Percentiles rank a stretch among this genome's conserved stretches.
These are phyloP conservation scores for Invenusta paracnida DNA, from an alignment of 2,888 invertebrate genomes.

Conservation along the genomic window DNA sequence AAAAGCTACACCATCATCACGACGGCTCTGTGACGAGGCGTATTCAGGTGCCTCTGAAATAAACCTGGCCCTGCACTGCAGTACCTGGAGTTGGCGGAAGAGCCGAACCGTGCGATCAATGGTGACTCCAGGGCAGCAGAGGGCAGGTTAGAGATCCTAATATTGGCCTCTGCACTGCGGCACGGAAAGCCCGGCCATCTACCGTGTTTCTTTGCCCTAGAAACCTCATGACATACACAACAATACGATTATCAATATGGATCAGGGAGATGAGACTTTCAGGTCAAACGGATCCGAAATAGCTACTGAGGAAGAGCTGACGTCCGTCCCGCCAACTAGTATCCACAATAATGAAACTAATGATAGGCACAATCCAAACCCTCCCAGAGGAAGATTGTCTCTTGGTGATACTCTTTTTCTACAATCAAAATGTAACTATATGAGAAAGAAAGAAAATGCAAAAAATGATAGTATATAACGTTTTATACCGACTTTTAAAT, in stretches of 20 bases:
- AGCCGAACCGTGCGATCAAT: too few species aligned
- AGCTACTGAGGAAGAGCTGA: neutral
- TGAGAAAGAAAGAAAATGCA: too few species aligned
- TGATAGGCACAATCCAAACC: neutral
- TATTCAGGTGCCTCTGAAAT: neutral
- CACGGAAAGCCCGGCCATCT: neutral
- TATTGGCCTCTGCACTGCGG: neutral
- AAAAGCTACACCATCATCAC: too few species aligned
- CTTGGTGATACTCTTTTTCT: neutral
- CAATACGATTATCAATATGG: neutral
- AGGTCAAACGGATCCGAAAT: neutral
- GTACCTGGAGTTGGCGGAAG: slow-evolving; percentile 15
- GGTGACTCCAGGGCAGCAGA: neutral
- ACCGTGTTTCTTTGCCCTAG: neutral
- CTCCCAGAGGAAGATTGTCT: neutral
- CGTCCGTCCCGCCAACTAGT: neutral
- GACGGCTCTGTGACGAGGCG: neutral
- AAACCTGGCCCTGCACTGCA: neutral
- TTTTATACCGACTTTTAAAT: too few species aligned
- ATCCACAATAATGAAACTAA: neutral
- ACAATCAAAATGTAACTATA: too few species aligned
- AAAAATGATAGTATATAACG: too few species aligned
- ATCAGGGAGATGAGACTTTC: neutral
- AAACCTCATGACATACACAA: neutral
- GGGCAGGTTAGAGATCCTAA: neutral